Conservation (phyloP, 1,140 invertebrate genomes). For the Psilanteris sp. region DNA sequence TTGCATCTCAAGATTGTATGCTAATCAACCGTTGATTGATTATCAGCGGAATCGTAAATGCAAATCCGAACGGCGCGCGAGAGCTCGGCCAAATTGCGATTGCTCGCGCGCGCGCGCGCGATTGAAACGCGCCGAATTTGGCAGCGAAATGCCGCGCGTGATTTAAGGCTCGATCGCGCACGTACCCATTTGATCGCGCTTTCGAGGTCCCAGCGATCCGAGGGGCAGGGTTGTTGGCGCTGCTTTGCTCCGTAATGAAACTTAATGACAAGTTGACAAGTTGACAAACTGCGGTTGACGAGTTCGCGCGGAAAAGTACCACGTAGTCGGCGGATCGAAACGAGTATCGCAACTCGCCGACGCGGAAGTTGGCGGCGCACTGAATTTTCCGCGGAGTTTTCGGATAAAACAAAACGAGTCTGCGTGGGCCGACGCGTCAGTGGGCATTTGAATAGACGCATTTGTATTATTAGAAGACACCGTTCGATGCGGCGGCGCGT, state of each 20-base stretch:
- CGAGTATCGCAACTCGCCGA: slow-evolving; percentile 4
- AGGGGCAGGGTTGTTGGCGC: slow-evolving; percentile 56
- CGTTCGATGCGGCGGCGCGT: slow-evolving; percentile 25
- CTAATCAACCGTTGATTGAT: slow-evolving; percentile 21
- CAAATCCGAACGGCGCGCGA: too few relatives aligned
- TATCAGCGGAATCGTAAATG: too few relatives aligned
- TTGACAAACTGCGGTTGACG: too few relatives aligned
- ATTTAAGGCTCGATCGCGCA: too few relatives aligned
- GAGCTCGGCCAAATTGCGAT: too few relatives aligned
- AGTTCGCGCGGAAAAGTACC: slow-evolving; percentile 7
- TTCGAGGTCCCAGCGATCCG: slow-evolving; percentile 55
- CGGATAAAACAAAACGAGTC: slow-evolving; percentile 54
- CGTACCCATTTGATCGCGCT: slow-evolving; percentile 16
- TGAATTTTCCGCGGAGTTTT: slow-evolving; percentile 68
- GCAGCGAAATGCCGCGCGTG: neutral
- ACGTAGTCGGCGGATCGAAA: slow-evolving; percentile 1
- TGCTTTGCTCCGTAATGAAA: slow-evolving; percentile 67
- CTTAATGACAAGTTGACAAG: too few relatives aligned
- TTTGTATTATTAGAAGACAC: slow-evolving; percentile 70
- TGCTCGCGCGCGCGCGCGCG: too few relatives aligned
- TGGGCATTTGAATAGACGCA: slow-evolving; percentile 44
- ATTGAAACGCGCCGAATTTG: slow-evolving; percentile 2
- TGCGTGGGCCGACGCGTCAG: slow-evolving; percentile 64
- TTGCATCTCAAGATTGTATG: slow-evolving; percentile 23
- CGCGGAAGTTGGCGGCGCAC: slow-evolving; percentile 61